These are phyloP conservation scores for Apogon talboti DNA, from an alignment of 2,797 vertebrate genomes.

Conservation along the genomic window DNA sequence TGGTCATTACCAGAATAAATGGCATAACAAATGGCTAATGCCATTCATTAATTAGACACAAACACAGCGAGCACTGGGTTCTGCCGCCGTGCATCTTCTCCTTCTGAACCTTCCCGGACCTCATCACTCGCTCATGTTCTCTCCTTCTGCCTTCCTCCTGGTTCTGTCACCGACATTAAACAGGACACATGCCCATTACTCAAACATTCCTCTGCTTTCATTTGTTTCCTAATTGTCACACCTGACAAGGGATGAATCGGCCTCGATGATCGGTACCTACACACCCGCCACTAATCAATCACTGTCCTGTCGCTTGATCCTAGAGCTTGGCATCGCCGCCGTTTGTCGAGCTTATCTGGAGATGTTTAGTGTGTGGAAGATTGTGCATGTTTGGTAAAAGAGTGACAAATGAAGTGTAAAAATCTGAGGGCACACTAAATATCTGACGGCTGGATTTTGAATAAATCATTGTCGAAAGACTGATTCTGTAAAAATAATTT, in stretches of 20 bases:
- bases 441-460: no score
- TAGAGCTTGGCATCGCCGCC: slow-evolving; percentile 20
- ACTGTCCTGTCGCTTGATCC: slow-evolving; percentile 26
- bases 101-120: slow-evolving; percentile 32
- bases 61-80: slow-evolving; percentile 53
- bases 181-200: slow-evolving; percentile 54
- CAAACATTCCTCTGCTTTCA: slow-evolving; percentile 31
- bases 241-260: slow-evolving; percentile 43
- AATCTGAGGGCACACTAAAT: slow-evolving; percentile 1
- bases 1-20: slow-evolving; percentile 76
- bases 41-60: slow-evolving; percentile 80
- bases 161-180: slow-evolving; percentile 67
- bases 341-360: slow-evolving; percentile 1
- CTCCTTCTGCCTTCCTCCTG: slow-evolving; percentile 38
- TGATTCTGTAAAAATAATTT: slow-evolving; percentile 2
- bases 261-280: slow-evolving; percentile 54
- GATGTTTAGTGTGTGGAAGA: neutral
- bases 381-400: neutral
- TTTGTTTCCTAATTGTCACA: slow-evolving; percentile 39
- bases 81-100: slow-evolving; percentile 21
- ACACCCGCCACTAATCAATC: slow-evolving; percentile 27
- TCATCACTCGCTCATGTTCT: slow-evolving; percentile 36
- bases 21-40: slow-evolving; percentile 75
- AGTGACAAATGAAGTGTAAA: slow-evolving; percentile 9
- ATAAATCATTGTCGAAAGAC: neutral